A percentile compares a stretch with the other conserved stretches of the same genome.
Conservation (phyloP, 23 tunicate species). For the Trididemnum miniatum region DNA sequence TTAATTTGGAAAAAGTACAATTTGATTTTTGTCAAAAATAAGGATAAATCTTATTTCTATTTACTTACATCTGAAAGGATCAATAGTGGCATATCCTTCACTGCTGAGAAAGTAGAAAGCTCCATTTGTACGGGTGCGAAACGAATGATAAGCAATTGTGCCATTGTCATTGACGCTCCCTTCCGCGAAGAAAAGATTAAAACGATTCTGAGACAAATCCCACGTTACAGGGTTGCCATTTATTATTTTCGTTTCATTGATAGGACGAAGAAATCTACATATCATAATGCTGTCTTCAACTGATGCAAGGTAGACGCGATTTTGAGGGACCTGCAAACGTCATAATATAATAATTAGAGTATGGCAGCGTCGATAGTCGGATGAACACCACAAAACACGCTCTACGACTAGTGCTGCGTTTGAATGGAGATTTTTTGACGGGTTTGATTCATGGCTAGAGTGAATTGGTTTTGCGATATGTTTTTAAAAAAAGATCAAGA, state of each 20-base stretch:
- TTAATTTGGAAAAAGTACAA: no score
- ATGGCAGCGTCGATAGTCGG: no score
- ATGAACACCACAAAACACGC: no score
- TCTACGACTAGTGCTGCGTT: no score
- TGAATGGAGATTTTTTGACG: no score
- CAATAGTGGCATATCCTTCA: background rate
- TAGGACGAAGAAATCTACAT: conserved; percentile 12
- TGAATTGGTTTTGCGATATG: no score
- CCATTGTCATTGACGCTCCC: background rate
- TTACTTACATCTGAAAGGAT: background rate
- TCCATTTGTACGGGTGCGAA: background rate
- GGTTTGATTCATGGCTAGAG: no score
- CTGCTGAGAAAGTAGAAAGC: conserved; percentile 11
- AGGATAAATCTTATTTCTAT: no score
- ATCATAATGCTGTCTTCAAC: conserved; percentile 3
- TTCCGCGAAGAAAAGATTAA: conserved; percentile 27
- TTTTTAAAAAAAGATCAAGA: no score
- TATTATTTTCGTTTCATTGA: conserved; percentile 13
- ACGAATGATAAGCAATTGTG: background rate
- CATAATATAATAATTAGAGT: no score
- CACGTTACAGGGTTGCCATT: background rate
- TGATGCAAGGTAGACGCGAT: background rate
- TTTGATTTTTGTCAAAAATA: no score
- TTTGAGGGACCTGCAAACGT: background rate
- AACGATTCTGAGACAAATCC: conserved; percentile 14